Evolutionary conservation across 2,113 vertebrate genomes (phyloP).

Genomic region (Polypterus bichir): DNA sequence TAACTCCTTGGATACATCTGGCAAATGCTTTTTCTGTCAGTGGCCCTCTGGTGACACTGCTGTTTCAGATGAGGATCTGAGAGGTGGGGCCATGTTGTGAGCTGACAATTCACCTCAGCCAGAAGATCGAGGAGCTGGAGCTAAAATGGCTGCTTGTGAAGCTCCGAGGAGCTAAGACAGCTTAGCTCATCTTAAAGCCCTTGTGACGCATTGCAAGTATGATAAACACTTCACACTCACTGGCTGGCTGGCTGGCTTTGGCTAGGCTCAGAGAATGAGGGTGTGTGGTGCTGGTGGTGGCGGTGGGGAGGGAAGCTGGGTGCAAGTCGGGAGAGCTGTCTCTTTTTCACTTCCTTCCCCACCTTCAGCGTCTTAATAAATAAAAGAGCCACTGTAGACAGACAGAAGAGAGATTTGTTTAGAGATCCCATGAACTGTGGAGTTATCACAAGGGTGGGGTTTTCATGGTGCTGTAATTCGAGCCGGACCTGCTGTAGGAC

Average conservation of each 20-base stretch:
- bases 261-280: slow-evolving; percentile 62
- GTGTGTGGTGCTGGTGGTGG: slow-evolving; percentile 18
- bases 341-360: slow-evolving; percentile 15
- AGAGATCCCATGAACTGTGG: slow-evolving; percentile 74
- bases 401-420: slow-evolving; percentile 74
- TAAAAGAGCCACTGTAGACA: slow-evolving; percentile 28
- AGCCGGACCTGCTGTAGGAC: slow-evolving; percentile 41
- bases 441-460: slow-evolving; percentile 77
- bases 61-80: slow-evolving; percentile 60
- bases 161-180: slow-evolving; percentile 79
- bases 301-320: slow-evolving; percentile 46
- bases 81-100: slow-evolving; percentile 88
- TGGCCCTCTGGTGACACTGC: slow-evolving; percentile 50
- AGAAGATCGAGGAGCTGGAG: slow-evolving; percentile 49
- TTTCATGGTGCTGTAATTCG: slow-evolving; percentile 78
- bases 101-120: slow-evolving; percentile 58
- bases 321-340: slow-evolving; percentile 25
- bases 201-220: slow-evolving; percentile 78
- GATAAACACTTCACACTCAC: slow-evolving; percentile 69
- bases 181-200: slow-evolving; percentile 78
- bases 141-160: slow-evolving; percentile 96
- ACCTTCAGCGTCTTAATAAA: slow-evolving; percentile 16
- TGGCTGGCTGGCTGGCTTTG: slow-evolving; percentile 58
- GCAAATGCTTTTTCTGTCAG: slow-evolving; percentile 57
- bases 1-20: slow-evolving; percentile 43